Percentiles rank a stretch among this genome's conserved stretches.
Evolutionary conservation across 2,888 invertebrate genomes (phyloP).

Genomic region (Coenonympha arcania): DNA sequence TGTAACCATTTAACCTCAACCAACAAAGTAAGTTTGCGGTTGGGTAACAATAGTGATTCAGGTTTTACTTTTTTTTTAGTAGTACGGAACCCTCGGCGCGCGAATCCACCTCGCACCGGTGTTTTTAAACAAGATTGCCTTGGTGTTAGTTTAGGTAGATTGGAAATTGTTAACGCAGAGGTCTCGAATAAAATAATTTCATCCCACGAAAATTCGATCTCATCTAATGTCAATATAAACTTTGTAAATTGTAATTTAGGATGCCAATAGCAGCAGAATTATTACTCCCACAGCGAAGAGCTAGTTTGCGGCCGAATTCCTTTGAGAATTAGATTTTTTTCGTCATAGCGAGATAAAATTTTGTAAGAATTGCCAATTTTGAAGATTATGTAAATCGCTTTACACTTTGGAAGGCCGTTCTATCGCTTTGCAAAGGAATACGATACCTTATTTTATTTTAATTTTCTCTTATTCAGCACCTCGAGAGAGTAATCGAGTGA

Average conservation of each 20-base stretch:
- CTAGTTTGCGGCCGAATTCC: conserved; percentile 16
- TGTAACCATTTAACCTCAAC: too few relatives aligned
- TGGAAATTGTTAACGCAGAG: too few relatives aligned
- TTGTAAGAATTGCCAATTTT: conserved; percentile 8
- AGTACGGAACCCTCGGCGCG: too few relatives aligned
- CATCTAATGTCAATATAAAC: conserved; percentile 10
- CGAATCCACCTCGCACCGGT: too few relatives aligned
- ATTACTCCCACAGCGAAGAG: conserved; percentile 12
- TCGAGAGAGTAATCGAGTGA: too few relatives aligned
- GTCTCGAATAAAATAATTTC: conserved; percentile 10
- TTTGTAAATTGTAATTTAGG: conserved; percentile 17
- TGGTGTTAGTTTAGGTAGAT: too few relatives aligned
- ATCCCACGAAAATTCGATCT: conserved; percentile 3
- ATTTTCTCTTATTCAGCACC: neutral
- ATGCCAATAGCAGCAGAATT: conserved; percentile 12
- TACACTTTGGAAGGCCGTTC: neutral
- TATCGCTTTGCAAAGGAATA: neutral
- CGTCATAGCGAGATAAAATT: conserved; percentile 16
- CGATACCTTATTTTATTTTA: neutral
- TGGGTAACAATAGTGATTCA: too few relatives aligned
- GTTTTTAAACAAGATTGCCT: too few relatives aligned
- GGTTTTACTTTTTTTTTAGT: too few relatives aligned
- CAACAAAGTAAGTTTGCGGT: too few relatives aligned
- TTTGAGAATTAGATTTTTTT: conserved; percentile 21
- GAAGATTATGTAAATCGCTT: conserved; percentile 11